phyloP scores from a whole-genome alignment of 1,140 invertebrate genomes.

The Palaemon carinicauda region DNA sequence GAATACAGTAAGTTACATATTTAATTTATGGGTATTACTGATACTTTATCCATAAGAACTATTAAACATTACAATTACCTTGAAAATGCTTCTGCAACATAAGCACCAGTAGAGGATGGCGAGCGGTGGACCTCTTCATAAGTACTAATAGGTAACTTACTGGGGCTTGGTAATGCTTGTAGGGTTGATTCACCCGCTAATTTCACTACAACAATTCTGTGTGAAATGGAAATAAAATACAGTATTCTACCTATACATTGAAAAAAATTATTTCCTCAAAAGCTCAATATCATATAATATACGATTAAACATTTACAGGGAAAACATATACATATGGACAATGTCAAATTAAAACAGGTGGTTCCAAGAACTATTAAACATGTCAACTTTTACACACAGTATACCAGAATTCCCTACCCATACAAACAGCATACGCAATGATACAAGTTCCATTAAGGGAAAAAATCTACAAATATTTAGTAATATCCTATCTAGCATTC shows the following conservation, averaged over 20 bases:
- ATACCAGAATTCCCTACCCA: too few species aligned
- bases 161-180: slow-evolving; percentile 73
- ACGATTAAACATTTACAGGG: too few species aligned
- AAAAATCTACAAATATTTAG: neutral
- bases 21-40: neutral
- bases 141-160: slow-evolving; percentile 73
- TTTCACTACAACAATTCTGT: slow-evolving; percentile 78
- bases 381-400: too few species aligned
- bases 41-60: neutral
- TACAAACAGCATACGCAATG: too few species aligned
- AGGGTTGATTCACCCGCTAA: slow-evolving; percentile 73
- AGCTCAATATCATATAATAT: too few species aligned
- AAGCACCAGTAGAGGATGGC: slow-evolving; percentile 73
- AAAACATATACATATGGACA: too few species aligned
- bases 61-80: slow-evolving; percentile 65
- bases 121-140: slow-evolving; percentile 78
- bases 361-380: too few species aligned
- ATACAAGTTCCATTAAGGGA: neutral
- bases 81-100: slow-evolving; percentile 83
- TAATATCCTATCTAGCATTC: neutral
- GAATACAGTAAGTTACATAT: neutral
- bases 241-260: too few species aligned
- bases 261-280: too few species aligned
- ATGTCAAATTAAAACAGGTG: too few species aligned
- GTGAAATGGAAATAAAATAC: too few species aligned